Base-by-base conservation (phyloP, 2,113 vertebrate species). In the Leptocoma aspasia region DNA sequence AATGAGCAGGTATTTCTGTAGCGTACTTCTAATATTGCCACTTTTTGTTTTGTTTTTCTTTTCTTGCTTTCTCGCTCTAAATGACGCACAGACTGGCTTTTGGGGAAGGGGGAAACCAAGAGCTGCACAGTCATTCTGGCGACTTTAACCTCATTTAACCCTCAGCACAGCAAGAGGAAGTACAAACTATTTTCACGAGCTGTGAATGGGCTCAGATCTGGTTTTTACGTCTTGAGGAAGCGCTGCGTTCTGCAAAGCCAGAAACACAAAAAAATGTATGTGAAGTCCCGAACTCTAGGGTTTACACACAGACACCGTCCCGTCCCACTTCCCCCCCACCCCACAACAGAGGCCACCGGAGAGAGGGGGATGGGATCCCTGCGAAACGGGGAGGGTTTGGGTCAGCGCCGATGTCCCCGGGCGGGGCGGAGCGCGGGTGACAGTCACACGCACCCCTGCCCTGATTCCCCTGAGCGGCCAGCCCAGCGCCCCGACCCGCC, bases 71-170 rank as follows among this genome's bases (percentile, higher is more conserved):
- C 33, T 82, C 82, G 20, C 76, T 59, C 49, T 53, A 81, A 86
- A 82, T 68, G 80, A 75, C 37, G 39, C 50, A 37, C 5, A 69
- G 37, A 6, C 13, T 17, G 49, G 15, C 60, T 91, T 89, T 90
- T 89, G 76, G 86, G 72, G 72, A 90, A 94, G 86, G 86, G 78
- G 65, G 19, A 84, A 89, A 75, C 14, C 5, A 19, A 86, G 68
- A 0, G 4, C 53, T 0, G 20, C 11, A 2, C 18, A 65, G 63
- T 33, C 54, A 9, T 71, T 77, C 70, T 70, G 27, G 60, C 22
- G 63, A 60, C 44, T 92, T 91, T 86, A 94, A 90, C 96, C 96
- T 95, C 41, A 91, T 81, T 95, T 97, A 94, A 95, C 94, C 96
- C 94, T 71, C 80, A 12, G 19, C 78, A 13, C 47, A 91, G 86